phyloP scores from a whole-genome alignment of 1,140 invertebrate genomes.

The Luehdorfia chinensis region DNA sequence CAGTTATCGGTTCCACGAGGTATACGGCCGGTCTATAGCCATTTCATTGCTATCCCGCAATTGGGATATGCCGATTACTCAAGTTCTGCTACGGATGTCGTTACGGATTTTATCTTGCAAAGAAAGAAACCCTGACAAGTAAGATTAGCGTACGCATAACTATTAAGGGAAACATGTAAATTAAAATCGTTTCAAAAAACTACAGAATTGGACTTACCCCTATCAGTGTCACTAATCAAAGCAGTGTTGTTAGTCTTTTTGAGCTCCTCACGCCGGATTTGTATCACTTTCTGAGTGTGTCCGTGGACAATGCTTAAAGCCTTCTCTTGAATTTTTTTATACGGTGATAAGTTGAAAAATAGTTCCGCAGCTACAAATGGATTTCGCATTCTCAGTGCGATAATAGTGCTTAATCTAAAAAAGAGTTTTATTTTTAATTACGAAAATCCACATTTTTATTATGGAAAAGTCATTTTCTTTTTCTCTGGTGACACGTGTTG shows the following conservation, averaged over 20 bases:
- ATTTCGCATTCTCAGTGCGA: slow-evolving; percentile 57
- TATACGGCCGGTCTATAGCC: too few relatives aligned
- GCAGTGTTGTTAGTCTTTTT: slow-evolving; percentile 37
- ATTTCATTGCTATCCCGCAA: too few relatives aligned
- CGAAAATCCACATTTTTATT: neutral
- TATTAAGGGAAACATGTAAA: too few relatives aligned
- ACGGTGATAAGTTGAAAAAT: slow-evolving; percentile 54
- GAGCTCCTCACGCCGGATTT: slow-evolving; percentile 54
- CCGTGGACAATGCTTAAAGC: slow-evolving; percentile 82
- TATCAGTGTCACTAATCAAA: slow-evolving; percentile 26
- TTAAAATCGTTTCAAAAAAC: too few relatives aligned
- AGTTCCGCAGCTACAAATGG: slow-evolving; percentile 45
- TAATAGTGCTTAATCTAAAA: slow-evolving; percentile 57
- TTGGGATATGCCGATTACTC: too few relatives aligned
- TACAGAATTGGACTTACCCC: too few relatives aligned
- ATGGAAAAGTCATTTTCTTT: too few relatives aligned
- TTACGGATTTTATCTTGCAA: too few relatives aligned
- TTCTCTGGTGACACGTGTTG: neutral
- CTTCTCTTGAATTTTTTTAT: slow-evolving; percentile 72
- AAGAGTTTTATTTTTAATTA: neutral
- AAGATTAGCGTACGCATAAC: too few relatives aligned
- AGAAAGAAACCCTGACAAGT: too few relatives aligned
- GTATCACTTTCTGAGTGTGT: slow-evolving; percentile 80
- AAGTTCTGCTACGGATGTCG: too few relatives aligned
- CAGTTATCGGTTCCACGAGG: too few relatives aligned